These are phyloP conservation scores for Phalloptychus januarius DNA, from an alignment of 2,797 vertebrate species.

Conservation along the genomic window DNA sequence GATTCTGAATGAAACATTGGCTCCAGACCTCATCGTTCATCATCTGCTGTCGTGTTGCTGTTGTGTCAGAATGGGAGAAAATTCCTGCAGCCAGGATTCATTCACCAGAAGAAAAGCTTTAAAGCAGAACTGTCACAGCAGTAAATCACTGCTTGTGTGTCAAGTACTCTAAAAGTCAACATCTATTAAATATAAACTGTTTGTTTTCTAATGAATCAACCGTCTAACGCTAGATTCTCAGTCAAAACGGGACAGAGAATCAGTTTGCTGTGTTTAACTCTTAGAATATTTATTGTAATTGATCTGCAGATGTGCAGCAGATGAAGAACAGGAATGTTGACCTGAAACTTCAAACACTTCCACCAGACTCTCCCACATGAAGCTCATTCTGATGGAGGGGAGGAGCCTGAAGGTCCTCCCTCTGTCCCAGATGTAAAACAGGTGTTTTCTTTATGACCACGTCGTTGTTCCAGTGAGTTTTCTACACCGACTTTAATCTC, in stretches of 20 bases:
- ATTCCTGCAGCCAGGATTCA: constrained; percentile 1
- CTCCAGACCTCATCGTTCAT: background rate
- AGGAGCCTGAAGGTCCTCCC: constrained; percentile 26
- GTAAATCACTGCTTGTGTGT: background rate
- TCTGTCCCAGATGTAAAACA: constrained; percentile 9
- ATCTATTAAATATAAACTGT: background rate
- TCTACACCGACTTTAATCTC: background rate
- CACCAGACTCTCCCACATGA: constrained; percentile 13
- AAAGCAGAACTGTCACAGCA: background rate
- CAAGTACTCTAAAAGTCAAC: background rate
- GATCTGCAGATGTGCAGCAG: constrained; percentile 64
- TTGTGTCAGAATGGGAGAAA: background rate
- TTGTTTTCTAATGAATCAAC: background rate
- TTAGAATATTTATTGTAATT: background rate
- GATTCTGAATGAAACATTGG: background rate
- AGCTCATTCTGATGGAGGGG: constrained; percentile 14
- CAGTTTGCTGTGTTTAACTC: background rate
- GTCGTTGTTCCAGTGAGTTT: background rate
- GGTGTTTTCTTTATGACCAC: background rate
- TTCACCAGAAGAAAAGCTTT: constrained; percentile 3
- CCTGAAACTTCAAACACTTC: constrained; percentile 51
- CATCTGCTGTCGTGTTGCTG: background rate
- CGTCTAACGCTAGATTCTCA: too few relatives aligned
- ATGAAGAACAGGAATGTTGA: constrained; percentile 67
- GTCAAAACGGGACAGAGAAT: background rate